Base-by-base conservation (phyloP, 2,888 invertebrate genomes). In the Adelognathus sp. region DNA sequence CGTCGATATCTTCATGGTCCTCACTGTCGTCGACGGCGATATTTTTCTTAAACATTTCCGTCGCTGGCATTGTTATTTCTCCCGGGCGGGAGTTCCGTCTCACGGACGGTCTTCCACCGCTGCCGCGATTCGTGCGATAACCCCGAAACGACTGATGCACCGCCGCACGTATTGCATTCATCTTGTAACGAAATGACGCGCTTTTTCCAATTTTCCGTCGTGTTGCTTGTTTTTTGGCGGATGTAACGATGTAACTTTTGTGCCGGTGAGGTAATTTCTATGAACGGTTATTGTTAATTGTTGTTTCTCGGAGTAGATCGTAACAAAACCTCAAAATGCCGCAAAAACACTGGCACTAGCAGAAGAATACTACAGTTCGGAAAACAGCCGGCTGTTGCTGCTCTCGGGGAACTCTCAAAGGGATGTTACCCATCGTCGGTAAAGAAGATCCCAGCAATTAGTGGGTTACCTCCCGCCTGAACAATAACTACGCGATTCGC, bases 1-100 rank as follows among this genome's bases (percentile, higher is more conserved):
- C 86, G 76, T 92, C 92, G 46, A 89, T 3, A 16, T 83, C 86
- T 9, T 92, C 83, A 4, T 16, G 0, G 69, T 81, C 66, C 1
- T 50, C 6, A 33, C 83, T 85, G 6, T 92, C 66, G 1, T 91
- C 90, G 2, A 33, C 27, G 31, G 5, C 11, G 21, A 36, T 11
- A 41, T 39, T 18, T 33, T 61, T 39, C 0, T 39, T 2, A 27
- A 61, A 9, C 18, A 56, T 56, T 31, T 56, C 27, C 0, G 46
- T 9, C 16, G 67, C 50, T 1, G 56, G 21, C 54, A 58, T 58
- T 24, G 36, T 14, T 0, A 21, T 66, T 27, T 52, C 3, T 2
- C 60, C 27, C 7, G 3, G 5, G 16, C 11, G 54, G 11, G 27
- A 7, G 7, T 1, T 21, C 11, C 67, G 54, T 29, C 24, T 24